Base-by-base conservation (phyloP, 2,888 invertebrate species). In the Dinocampus coccinellae region DNA sequence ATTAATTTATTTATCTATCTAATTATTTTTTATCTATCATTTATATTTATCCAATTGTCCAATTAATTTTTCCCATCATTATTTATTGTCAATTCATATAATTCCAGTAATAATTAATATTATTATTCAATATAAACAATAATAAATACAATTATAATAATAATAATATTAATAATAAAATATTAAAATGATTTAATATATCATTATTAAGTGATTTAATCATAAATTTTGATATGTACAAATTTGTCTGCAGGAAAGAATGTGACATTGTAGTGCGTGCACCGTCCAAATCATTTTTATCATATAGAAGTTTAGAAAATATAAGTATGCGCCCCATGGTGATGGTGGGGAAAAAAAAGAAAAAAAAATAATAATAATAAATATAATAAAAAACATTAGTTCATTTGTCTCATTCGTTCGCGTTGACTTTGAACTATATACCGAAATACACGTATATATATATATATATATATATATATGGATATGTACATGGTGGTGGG, bases 341-440 rank as follows among this genome's bases (percentile, higher is more conserved):
- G 85, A 79, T 84, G 77, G 77, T n/a, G n/a, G n/a, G n/a, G n/a
- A n/a, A n/a, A n/a, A n/a, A n/a, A n/a, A n/a, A n/a, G n/a, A n/a
- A n/a, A n/a, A n/a, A n/a, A n/a, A n/a, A n/a, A n/a, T n/a, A n/a
- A n/a, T n/a, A n/a, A n/a, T n/a, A n/a, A n/a, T n/a, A n/a, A n/a
- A n/a, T n/a, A n/a, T n/a, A n/a, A n/a, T n/a, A 78, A 47, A 47
- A 63, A 80, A 85, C 84, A 85, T 85, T 84, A 85, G 85, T 85
- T 86, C 84, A 83, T 84, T 84, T 82, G 84, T 85, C 84, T 84
- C 83, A 16, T 58, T 58, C 58, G 26, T 58, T 57, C 80, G 78
- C 80, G 74, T 73, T 83, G 80, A 81, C 78, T 79, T 81, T 80
- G 81, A 82, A 78, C 53, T 20, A 26, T 64, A 55, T 34, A 52